Percentiles rank a stretch among this genome's conserved stretches.
phyloP scores from a whole-genome alignment of 2,113 vertebrate species.

The Brachirus orientalis region DNA sequence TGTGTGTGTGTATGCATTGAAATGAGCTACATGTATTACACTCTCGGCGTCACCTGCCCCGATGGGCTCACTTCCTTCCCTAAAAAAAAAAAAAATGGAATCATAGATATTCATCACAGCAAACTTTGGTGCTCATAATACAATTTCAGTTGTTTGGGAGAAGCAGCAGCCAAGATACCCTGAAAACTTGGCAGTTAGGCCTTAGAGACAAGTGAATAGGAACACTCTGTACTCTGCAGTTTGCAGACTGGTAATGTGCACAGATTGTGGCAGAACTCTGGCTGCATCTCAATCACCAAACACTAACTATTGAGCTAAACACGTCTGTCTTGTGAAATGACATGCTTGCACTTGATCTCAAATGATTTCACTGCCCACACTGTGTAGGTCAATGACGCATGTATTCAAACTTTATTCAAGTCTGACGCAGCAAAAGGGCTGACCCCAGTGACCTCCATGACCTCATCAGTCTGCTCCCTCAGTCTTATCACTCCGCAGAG shows the following conservation, averaged over 20 bases:
- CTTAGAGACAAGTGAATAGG: slow-evolving; percentile 66
- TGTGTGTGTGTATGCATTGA: slow-evolving; percentile 41
- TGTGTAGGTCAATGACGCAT: not conserved
- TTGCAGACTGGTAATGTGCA: slow-evolving; percentile 61
- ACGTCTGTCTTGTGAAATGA: slow-evolving; percentile 37
- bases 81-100: slow-evolving; percentile 60
- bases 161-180: slow-evolving; percentile 51
- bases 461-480: slow-evolving; percentile 47
- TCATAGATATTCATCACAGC: slow-evolving; percentile 69
- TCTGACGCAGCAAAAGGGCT: slow-evolving; percentile 30
- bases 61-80: slow-evolving; percentile 49
- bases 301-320: slow-evolving; percentile 34
- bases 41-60: slow-evolving; percentile 60
- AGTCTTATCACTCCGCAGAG: slow-evolving; percentile 45
- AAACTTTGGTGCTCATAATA: slow-evolving; percentile 60
- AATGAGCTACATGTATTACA: slow-evolving; percentile 40
- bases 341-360: slow-evolving; percentile 18
- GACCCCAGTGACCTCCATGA: slow-evolving; percentile 59
- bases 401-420: slow-evolving; percentile 21
- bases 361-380: slow-evolving; percentile 11
- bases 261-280: slow-evolving; percentile 68
- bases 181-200: slow-evolving; percentile 68
- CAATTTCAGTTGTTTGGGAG: slow-evolving; percentile 70
- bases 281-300: slow-evolving; percentile 66
- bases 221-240: slow-evolving; percentile 67